Evolutionary conservation across 1,140 invertebrate species (phyloP), one percentile per base, ranked within the genome.

Genomic region (Zophobas atratus): DNA sequence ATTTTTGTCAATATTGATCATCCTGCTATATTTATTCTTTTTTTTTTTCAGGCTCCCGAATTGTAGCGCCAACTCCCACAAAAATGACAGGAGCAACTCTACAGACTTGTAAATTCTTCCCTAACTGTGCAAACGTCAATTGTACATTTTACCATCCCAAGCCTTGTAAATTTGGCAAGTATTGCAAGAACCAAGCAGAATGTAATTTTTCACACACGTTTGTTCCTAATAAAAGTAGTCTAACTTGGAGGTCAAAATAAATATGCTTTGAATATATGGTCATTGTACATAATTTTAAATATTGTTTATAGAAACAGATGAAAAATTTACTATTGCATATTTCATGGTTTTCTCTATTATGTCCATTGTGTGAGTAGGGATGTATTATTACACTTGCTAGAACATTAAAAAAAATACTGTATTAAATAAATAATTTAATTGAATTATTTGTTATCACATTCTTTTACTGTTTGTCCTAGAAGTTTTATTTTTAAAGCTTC

Each of bases 61-160:
- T 60, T n/a, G 3, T 32, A 20, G n/a, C 43, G n/a, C 51, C 55
- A 33, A 51, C 56, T 49, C n/a, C 78, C 34, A 38, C 48, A 74
- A 79, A 72, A 38, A 48, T 74, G 41, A 53, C 71, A 32, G 75
- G 70, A 8, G 2, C 20, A n/a, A 34, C 34, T 8, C 8, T 76
- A 0, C 86, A 88, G 35, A 88, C 90, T 82, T 92, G 91, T 86
- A 91, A 91, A 82, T 92, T 87, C 84, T 91, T 89, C 84, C 91
- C 84, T 2, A 84, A 84, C 76, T 92, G 91, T 81, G 87, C 86
- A 1, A 92, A 92, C 82, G 82, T 87, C 0, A 82, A 86, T 1
- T 92, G 91, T 83, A 88, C 88, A n/a, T 92, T 88, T 83, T 91
- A 88, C 80, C 91, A 92, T 84, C 91, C 91, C 0, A 91, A 91